These are phyloP conservation scores for Neomorphus geoffroyi DNA, from an alignment of 2,797 vertebrate species.

Conservation along the genomic window DNA sequence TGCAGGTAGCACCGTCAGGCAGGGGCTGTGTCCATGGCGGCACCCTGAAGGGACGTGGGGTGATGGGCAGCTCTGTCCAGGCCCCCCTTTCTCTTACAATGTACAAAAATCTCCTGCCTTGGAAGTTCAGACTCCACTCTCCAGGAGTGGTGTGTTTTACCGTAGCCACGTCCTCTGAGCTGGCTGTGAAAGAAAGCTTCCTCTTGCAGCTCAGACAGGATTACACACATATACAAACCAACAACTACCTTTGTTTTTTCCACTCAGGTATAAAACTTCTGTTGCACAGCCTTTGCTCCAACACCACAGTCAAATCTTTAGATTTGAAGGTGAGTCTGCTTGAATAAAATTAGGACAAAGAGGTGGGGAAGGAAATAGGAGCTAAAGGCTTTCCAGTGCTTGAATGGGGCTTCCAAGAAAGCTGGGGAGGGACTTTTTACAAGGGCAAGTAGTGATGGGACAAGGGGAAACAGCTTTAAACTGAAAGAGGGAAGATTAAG, in stretches of 20 bases:
- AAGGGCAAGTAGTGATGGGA: no score
- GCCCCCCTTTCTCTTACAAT: neutral
- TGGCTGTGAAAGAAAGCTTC: neutral
- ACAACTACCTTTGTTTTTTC: no score
- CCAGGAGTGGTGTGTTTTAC: neutral
- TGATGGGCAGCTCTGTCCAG: accelerated
- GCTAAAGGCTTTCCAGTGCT: no score
- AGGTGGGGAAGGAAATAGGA: neutral
- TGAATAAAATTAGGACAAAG: neutral
- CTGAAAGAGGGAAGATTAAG: no score
- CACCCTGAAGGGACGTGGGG: accelerated
- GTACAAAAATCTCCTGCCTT: accelerated
- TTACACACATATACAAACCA: accelerated
- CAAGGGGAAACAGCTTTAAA: no score
- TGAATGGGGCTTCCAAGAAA: no score
- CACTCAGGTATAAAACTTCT: slow-evolving; percentile 82
- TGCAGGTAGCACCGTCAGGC: no score
- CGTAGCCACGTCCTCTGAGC: accelerated
- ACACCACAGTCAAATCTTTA: slow-evolving; percentile 83
- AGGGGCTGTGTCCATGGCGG: accelerated
- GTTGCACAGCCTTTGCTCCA: slow-evolving; percentile 85
- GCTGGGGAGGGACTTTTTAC: no score
- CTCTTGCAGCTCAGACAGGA: neutral
- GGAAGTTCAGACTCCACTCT: accelerated
- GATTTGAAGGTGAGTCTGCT: slow-evolving; percentile 87